Percentiles rank a stretch among this genome's conserved stretches.
phyloP scores from a whole-genome alignment of 2,797 vertebrate species.

The Poecilia velifera region DNA sequence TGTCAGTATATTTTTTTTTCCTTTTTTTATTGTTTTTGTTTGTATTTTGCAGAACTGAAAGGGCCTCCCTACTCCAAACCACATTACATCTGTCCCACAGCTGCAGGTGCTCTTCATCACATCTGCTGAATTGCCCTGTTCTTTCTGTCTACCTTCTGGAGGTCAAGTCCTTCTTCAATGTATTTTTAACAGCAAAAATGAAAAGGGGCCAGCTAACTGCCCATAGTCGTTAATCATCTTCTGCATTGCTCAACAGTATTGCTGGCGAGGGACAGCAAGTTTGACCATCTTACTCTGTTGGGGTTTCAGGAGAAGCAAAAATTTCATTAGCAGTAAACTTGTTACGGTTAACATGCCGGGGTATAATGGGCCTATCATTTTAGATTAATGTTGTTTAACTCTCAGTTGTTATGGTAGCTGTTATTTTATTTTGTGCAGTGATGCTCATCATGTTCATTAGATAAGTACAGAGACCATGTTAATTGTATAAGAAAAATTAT shows the following conservation, averaged over 20 bases:
- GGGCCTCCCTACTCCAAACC: slow-evolving; percentile 7
- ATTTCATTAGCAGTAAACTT: neutral
- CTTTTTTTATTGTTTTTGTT: slow-evolving; percentile 6
- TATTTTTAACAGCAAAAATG: slow-evolving; percentile 68
- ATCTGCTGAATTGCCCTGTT: slow-evolving; percentile 69
- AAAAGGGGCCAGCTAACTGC: slow-evolving; percentile 41
- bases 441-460: neutral
- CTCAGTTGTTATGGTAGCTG: neutral
- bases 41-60: neutral
- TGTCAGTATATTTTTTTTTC: neutral
- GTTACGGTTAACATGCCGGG: neutral
- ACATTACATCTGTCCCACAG: slow-evolving; percentile 2
- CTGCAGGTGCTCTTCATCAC: slow-evolving; percentile 63
- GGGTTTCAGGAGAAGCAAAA: slow-evolving; percentile 23
- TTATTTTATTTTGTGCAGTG: neutral
- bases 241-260: slow-evolving; percentile 17
- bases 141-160: slow-evolving; percentile 32
- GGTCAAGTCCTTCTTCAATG: slow-evolving; percentile 39
- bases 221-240: slow-evolving; percentile 57
- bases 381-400: slow-evolving; percentile 4
- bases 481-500: neutral
- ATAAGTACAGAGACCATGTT: neutral
- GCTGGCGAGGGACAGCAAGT: slow-evolving; percentile 37
- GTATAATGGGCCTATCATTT: neutral
- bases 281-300: slow-evolving; percentile 22